A percentile compares a stretch with the other conserved stretches of the same genome.
Evolutionary conservation across 1,140 invertebrate genomes (phyloP).

Genomic region (Tetragonula clypearis): DNA sequence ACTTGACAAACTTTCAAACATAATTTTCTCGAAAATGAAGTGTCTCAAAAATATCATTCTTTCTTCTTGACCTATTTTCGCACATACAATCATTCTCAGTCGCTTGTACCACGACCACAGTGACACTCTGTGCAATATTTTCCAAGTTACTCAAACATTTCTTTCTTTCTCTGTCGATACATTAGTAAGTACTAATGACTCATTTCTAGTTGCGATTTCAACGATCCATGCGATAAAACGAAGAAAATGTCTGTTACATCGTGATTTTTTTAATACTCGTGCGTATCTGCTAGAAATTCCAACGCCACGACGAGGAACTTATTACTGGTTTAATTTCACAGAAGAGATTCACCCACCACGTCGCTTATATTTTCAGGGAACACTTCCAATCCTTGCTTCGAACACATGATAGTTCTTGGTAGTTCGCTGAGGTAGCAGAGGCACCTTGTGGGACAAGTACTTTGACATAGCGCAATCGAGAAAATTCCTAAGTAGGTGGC

Average conservation of each 20-base stretch:
- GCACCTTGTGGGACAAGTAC: constrained; percentile 65
- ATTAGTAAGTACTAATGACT: constrained; percentile 34
- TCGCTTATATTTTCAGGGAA: constrained; percentile 71
- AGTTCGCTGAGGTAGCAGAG: constrained; percentile 59
- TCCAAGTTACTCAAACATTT: background rate
- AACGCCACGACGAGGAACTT: background rate
- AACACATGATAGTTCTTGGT: constrained; percentile 64
- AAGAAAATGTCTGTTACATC: background rate
- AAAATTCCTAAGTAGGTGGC: constrained; percentile 32
- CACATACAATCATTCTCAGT: too few species aligned
- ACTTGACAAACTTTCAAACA: too few species aligned
- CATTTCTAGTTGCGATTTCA: constrained; percentile 5
- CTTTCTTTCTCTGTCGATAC: too few species aligned
- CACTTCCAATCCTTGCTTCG: constrained; percentile 51
- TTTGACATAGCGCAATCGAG: constrained; percentile 21
- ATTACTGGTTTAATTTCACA: background rate
- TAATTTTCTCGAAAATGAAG: too few species aligned
- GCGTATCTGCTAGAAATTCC: background rate
- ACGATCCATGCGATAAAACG: constrained; percentile 29
- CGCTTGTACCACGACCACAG: too few species aligned
- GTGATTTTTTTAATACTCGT: background rate
- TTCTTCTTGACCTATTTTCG: too few species aligned
- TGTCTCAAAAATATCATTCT: too few species aligned
- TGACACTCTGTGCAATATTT: background rate
- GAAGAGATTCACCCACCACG: constrained; percentile 51